Percentiles rank a stretch among this genome's conserved stretches.
phyloP scores from a whole-genome alignment of 2,797 vertebrate genomes.

The Cheirogaleus major region DNA sequence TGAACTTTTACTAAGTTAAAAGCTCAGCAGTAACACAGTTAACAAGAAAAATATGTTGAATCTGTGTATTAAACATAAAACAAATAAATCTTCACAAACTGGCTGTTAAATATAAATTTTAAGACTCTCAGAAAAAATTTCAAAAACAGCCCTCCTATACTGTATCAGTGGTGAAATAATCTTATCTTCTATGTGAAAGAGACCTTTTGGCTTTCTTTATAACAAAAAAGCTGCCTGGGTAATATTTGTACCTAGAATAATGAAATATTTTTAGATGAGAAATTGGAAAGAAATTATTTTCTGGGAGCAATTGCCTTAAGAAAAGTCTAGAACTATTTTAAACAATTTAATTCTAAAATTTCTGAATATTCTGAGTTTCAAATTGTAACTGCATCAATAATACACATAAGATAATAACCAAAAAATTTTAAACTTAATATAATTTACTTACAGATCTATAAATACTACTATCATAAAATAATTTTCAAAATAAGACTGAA shows the following conservation, averaged over 20 bases:
- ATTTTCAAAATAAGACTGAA: slow-evolving; percentile 39
- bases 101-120: slow-evolving; percentile 45
- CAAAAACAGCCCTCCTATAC: slow-evolving; percentile 17
- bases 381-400: slow-evolving; percentile 36
- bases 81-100: slow-evolving; percentile 48
- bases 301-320: slow-evolving; percentile 33
- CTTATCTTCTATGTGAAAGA: neutral
- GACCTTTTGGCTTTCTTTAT: slow-evolving; percentile 4
- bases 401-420: slow-evolving; percentile 19
- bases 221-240: slow-evolving; percentile 20
- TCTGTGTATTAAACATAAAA: slow-evolving; percentile 78
- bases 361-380: slow-evolving; percentile 59
- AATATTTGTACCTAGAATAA: slow-evolving; percentile 23
- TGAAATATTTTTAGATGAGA: slow-evolving; percentile 41
- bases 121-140: slow-evolving; percentile 23
- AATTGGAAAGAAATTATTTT: slow-evolving; percentile 51
- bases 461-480: slow-evolving; percentile 34
- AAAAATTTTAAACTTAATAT: slow-evolving; percentile 35
- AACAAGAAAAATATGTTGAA: slow-evolving; percentile 81
- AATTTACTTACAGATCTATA: slow-evolving; percentile 29
- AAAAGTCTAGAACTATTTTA: slow-evolving; percentile 47
- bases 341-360: slow-evolving; percentile 57
- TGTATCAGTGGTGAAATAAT: slow-evolving; percentile 8
- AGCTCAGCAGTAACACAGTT: slow-evolving; percentile 43
- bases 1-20: slow-evolving; percentile 37